Evolutionary conservation across 2,888 invertebrate species (phyloP).

Genomic region (Conomelus anceps): DNA sequence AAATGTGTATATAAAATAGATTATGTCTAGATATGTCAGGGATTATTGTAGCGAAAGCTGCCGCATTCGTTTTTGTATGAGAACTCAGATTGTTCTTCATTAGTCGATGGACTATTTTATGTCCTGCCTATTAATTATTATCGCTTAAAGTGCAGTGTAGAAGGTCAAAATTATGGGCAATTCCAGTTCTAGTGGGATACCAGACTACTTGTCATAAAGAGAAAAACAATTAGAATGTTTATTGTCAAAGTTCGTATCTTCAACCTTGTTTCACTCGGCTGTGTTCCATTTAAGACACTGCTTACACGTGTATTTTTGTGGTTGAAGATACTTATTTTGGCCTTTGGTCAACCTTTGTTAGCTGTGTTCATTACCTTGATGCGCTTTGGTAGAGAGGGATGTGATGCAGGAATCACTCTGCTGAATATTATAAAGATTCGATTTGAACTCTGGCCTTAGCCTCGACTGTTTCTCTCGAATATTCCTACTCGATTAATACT

Average conservation of each 20-base stretch:
- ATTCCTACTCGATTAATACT: not conserved
- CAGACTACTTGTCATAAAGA: not conserved
- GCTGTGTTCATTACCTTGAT: not conserved
- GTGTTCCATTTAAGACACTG: not conserved
- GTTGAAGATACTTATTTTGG: not conserved
- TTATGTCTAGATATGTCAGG: not conserved
- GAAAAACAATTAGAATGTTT: not conserved
- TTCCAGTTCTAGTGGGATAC: constrained; percentile 26
- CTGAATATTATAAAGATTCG: not conserved
- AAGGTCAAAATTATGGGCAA: not conserved
- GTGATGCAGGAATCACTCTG: not conserved
- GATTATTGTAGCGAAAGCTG: not conserved
- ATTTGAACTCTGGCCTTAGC: not conserved
- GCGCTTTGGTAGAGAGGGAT: not conserved
- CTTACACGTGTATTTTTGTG: not conserved
- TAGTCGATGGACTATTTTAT: not conserved
- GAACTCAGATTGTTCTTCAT: not conserved
- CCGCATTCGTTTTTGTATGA: not conserved
- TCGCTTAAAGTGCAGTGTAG: not conserved
- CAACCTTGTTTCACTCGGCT: not conserved
- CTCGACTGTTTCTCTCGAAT: not conserved
- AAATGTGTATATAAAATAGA: not conserved
- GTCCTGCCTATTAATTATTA: not conserved
- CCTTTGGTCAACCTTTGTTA: not conserved
- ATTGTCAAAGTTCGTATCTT: not conserved